These are phyloP conservation scores for Cavia porcellus DNA, from an alignment of 2,113 vertebrate genomes.

Conservation along the genomic window DNA sequence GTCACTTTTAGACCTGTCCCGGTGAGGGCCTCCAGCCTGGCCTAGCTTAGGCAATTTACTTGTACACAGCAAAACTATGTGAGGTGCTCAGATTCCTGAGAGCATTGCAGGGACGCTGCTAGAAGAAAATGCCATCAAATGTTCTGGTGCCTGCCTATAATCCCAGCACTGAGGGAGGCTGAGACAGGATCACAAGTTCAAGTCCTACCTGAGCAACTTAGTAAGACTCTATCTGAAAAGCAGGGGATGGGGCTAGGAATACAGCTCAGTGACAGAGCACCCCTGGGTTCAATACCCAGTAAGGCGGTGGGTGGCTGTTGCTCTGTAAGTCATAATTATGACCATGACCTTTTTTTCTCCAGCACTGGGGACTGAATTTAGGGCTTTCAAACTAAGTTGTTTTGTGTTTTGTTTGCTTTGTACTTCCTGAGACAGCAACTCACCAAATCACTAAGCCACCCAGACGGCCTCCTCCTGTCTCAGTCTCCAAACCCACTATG, in stretches of 20 bases:
- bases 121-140: neutral
- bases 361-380: neutral
- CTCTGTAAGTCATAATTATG: neutral
- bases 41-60: neutral
- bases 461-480: neutral
- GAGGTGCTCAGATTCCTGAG: neutral
- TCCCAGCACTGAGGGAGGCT: neutral
- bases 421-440: neutral
- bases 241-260: neutral
- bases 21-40: neutral
- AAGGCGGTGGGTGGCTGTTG: neutral
- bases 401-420: too few species aligned
- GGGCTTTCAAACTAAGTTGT: neutral
- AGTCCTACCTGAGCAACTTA: neutral
- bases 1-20: neutral
- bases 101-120: neutral
- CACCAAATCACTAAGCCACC: too few species aligned
- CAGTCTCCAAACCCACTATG: neutral
- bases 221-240: neutral
- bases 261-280: neutral
- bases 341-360: neutral
- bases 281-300: neutral
- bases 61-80: neutral
- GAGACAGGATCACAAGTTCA: neutral
- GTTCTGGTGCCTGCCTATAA: neutral